Conservation (phyloP, 2,113 vertebrate genomes). For the Paratilapia polleni region DNA sequence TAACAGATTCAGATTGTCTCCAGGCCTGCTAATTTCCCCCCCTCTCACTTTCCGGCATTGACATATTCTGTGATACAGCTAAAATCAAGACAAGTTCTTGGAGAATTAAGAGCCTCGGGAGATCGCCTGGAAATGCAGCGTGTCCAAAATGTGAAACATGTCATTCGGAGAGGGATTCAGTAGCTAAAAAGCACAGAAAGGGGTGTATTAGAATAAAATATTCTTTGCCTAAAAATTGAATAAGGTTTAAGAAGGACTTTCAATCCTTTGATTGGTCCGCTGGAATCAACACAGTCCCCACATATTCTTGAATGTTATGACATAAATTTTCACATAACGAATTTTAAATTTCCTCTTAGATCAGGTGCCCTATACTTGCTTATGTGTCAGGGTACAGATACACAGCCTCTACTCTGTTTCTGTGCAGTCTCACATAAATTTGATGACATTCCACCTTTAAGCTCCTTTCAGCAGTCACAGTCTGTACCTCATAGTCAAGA, state of each 20-base stretch:
- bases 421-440: background rate
- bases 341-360: background rate
- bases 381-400: background rate
- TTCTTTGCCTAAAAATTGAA: background rate
- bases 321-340: background rate
- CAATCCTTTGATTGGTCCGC: background rate
- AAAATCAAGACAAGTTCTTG: constrained; percentile 8
- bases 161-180: background rate
- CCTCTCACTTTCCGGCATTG: background rate
- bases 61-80: background rate
- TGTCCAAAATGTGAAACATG: background rate
- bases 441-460: background rate
- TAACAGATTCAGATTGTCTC: background rate
- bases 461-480: background rate
- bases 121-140: background rate
- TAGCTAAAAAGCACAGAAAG: background rate
- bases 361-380: background rate
- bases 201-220: background rate
- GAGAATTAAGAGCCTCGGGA: background rate
- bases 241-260: background rate
- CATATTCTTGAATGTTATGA: background rate
- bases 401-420: background rate
- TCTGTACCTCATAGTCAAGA: background rate
- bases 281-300: background rate
- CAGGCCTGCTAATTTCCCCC: background rate